These are phyloP conservation scores for Cygnus buccinator DNA, from an alignment of 2,113 vertebrate genomes.

Conservation along the genomic window DNA sequence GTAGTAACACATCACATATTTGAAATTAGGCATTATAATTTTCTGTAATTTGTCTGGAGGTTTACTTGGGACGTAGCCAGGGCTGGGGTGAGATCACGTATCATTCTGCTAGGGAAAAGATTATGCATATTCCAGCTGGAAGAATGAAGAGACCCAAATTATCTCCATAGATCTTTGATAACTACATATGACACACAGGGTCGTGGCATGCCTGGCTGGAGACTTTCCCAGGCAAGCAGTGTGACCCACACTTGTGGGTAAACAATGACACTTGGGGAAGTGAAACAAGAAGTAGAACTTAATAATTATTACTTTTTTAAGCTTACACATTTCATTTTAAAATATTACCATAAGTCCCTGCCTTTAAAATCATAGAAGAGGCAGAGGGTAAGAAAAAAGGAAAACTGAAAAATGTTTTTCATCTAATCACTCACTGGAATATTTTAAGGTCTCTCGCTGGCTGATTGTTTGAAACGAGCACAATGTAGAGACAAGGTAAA, in stretches of 20 bases:
- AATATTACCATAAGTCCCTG: not conserved
- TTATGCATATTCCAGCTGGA: not conserved
- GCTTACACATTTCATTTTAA: not conserved
- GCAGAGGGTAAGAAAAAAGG: not conserved
- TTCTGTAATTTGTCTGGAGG: not conserved
- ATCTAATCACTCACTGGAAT: not conserved
- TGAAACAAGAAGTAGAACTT: not conserved
- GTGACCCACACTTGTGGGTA: not conserved
- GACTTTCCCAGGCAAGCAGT: not conserved
- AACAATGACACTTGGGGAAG: not conserved
- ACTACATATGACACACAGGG: not conserved
- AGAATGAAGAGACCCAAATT: not conserved
- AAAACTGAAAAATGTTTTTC: not conserved
- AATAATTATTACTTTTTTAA: not conserved
- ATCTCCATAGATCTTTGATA: not conserved
- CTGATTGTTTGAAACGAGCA: not conserved
- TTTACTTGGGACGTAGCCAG: not conserved
- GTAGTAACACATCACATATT: not conserved
- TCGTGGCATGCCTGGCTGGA: not conserved
- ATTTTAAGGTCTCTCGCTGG: not conserved
- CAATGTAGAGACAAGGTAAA: not conserved
- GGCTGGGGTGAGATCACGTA: not conserved
- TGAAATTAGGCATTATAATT: not conserved
- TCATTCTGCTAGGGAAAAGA: not conserved
- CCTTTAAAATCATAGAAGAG: not conserved